Evolutionary conservation across 2,797 vertebrate species (phyloP).

Genomic region (Spinus pinus): DNA sequence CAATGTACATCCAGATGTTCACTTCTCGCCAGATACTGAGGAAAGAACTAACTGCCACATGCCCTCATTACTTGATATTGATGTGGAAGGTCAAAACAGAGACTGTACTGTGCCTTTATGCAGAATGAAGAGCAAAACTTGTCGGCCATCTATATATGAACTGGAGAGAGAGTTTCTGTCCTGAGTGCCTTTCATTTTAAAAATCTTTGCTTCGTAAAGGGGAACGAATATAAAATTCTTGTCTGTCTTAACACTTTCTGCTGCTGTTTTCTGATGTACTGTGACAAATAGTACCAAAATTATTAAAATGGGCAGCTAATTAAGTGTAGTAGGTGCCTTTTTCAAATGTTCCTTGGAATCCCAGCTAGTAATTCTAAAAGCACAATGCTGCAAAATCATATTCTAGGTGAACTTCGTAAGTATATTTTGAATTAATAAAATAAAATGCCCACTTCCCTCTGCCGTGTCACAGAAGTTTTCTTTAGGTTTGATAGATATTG

Average conservation of each 20-base stretch:
- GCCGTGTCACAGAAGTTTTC: background rate
- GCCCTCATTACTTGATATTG: constrained; percentile 84
- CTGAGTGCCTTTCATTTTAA: constrained; percentile 66
- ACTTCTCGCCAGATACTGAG: constrained; percentile 69
- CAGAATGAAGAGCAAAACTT: constrained; percentile 82
- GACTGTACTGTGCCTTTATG: constrained; percentile 89
- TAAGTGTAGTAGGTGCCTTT: background rate
- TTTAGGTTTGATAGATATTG: background rate
- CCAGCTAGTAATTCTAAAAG: background rate
- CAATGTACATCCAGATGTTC: constrained; percentile 62
- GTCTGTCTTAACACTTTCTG: constrained; percentile 24
- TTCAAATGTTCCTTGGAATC: background rate
- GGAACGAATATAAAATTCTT: constrained; percentile 16
- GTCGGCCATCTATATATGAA: constrained; percentile 80
- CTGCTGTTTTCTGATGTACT: constrained; percentile 63
- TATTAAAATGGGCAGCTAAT: constrained; percentile 23
- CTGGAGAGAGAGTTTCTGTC: constrained; percentile 91
- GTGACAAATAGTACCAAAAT: constrained; percentile 40
- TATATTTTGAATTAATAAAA: background rate
- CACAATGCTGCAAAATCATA: background rate
- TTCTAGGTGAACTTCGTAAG: background rate
- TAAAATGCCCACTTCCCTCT: background rate
- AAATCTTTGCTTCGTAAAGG: constrained; percentile 6
- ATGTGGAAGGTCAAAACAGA: constrained; percentile 87
- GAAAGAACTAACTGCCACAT: constrained; percentile 70